phyloP scores from a whole-genome alignment of 1,140 invertebrate genomes.

The Pygmarrhopalites habei region DNA sequence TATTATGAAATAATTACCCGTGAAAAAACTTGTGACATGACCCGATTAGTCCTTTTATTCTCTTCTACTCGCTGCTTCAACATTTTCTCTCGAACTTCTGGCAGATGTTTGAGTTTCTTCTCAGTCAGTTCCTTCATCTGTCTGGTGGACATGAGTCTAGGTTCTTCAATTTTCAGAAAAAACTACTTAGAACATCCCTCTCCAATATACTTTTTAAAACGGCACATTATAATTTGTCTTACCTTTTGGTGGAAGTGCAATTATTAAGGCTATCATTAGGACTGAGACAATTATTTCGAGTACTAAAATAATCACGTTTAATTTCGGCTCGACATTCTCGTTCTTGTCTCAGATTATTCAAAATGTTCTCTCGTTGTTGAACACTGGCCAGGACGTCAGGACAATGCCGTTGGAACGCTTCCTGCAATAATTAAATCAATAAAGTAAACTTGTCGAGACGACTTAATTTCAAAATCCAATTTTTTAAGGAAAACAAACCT shows the following conservation, averaged over 20 bases:
- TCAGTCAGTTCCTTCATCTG: slow-evolving; percentile 47
- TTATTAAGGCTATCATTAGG: slow-evolving; percentile 2
- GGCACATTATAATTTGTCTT: no score
- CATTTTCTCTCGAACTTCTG: slow-evolving; percentile 48
- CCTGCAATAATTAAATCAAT: slow-evolving; percentile 1
- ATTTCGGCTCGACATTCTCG: not conserved
- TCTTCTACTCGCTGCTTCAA: slow-evolving; percentile 47
- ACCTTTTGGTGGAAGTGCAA: slow-evolving; percentile 18
- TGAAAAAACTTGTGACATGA: slow-evolving; percentile 53
- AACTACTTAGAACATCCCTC: not conserved
- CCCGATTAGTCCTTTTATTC: slow-evolving; percentile 48
- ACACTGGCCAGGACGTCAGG: not conserved
- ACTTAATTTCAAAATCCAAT: no score
- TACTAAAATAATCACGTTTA: slow-evolving; percentile 1
- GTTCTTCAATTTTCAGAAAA: slow-evolving; percentile 4
- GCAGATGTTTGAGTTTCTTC: slow-evolving; percentile 47
- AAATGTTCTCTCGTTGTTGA: slow-evolving; percentile 2
- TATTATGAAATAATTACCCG: slow-evolving; percentile 39
- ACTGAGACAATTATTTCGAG: not conserved
- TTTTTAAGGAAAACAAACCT: slow-evolving; percentile 4
- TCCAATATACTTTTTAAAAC: no score
- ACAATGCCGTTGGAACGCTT: not conserved
- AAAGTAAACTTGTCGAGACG: no score
- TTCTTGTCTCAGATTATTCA: slow-evolving; percentile 7
- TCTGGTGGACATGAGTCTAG: slow-evolving; percentile 28